A percentile compares a stretch with the other conserved stretches of the same genome.
These are phyloP conservation scores for Lasaia peninsularis DNA, from an alignment of 1,140 invertebrate species.

Conservation along the genomic window DNA sequence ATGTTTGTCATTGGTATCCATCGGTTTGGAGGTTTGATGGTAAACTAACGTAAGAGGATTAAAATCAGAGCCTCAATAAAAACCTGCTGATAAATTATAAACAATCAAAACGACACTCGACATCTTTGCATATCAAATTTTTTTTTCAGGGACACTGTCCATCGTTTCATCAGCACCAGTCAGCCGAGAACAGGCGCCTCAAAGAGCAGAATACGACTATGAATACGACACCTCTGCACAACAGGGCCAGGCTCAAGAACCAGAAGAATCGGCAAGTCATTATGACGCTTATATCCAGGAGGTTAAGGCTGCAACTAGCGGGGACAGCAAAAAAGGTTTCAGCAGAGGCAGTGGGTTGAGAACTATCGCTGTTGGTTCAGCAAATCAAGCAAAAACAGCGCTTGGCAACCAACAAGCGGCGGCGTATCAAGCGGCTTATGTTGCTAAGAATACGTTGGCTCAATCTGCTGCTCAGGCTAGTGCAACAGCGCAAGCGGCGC, in stretches of 20 bases:
- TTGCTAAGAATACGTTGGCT: slow-evolving; percentile 84
- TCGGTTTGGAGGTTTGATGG: too few species aligned
- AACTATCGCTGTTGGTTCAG: slow-evolving; percentile 79
- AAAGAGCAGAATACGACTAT: slow-evolving; percentile 55
- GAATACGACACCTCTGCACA: slow-evolving; percentile 52
- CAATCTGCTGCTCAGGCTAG: slow-evolving; percentile 83
- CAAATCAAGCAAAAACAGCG: slow-evolving; percentile 83
- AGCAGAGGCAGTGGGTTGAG: slow-evolving; percentile 69
- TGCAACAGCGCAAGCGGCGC: slow-evolving; percentile 82
- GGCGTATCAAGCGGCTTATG: slow-evolving; percentile 82
- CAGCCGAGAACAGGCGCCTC: slow-evolving; percentile 32
- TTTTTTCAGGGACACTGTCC: slow-evolving; percentile 37
- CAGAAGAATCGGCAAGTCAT: slow-evolving; percentile 56
- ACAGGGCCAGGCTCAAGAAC: slow-evolving; percentile 39
- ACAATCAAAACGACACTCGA: neutral
- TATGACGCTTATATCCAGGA: slow-evolving; percentile 69
- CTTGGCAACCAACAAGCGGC: slow-evolving; percentile 82
- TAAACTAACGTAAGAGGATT: too few species aligned
- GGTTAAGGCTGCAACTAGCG: slow-evolving; percentile 50
- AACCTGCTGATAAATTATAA: too few species aligned
- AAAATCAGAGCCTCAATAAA: too few species aligned
- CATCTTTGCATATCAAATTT: slow-evolving; percentile 7
- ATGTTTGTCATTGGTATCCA: too few species aligned
- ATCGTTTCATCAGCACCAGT: slow-evolving; percentile 45
- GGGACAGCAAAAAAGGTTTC: slow-evolving; percentile 56